phyloP scores from a whole-genome alignment of 2,113 vertebrate genomes.

The Phalacrocorax carbo region DNA sequence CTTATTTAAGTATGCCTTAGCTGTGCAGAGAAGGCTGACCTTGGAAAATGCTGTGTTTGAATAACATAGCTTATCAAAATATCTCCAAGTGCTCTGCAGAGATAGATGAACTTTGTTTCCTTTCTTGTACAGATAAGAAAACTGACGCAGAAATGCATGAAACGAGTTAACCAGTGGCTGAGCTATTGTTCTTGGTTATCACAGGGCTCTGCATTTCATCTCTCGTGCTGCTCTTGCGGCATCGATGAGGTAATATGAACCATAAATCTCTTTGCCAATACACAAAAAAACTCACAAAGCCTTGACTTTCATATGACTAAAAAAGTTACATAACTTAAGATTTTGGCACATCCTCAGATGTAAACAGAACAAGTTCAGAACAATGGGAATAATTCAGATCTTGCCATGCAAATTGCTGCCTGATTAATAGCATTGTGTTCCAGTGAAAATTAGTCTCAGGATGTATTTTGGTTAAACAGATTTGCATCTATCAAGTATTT shows the following conservation, averaged over 20 bases:
- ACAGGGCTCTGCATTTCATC: not conserved
- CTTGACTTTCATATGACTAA: not conserved
- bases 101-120: not conserved
- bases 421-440: not conserved
- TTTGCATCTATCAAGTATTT: rapidly evolving
- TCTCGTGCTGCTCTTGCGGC: not conserved
- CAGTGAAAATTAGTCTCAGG: not conserved
- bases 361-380: not conserved
- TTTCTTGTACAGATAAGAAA: not conserved
- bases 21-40: not conserved
- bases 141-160: not conserved
- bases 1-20: not conserved
- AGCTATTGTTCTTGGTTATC: not conserved
- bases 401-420: not conserved
- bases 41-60: conserved; percentile 14
- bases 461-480: not conserved
- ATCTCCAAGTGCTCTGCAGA: not conserved
- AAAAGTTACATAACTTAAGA: rapidly evolving
- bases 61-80: not conserved
- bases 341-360: not conserved
- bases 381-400: not conserved
- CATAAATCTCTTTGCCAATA: not conserved
- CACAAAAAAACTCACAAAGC: not conserved
- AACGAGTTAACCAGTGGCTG: not conserved
- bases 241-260: not conserved